Conservation (phyloP, 2,888 invertebrate species). For the Nephrotoma flavescens region DNA sequence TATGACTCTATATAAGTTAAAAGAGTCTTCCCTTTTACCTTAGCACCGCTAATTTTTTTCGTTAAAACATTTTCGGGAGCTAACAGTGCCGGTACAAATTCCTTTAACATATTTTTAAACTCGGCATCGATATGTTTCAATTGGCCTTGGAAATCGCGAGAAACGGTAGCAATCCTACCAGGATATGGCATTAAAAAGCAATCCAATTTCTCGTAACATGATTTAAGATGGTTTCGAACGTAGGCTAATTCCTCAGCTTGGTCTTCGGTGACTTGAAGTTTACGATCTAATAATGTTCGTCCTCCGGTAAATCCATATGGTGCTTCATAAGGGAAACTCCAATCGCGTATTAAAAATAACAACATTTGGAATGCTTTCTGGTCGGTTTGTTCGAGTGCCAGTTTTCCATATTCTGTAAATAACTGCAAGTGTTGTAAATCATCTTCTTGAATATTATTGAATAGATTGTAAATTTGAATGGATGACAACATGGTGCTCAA, state of each 20-base stretch:
- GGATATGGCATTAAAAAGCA: slow-evolving; percentile 9
- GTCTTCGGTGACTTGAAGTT: background rate
- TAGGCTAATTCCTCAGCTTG: slow-evolving; percentile 3
- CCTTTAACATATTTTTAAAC: slow-evolving; percentile 7
- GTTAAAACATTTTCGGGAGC: slow-evolving; percentile 1
- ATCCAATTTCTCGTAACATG: slow-evolving; percentile 4
- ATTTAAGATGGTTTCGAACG: slow-evolving; percentile 4
- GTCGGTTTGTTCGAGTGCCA: background rate
- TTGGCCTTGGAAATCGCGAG: background rate
- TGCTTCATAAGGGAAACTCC: slow-evolving; percentile 4
- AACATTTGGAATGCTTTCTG: slow-evolving; percentile 7
- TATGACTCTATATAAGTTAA: slow-evolving; percentile 4
- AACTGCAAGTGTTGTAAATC: slow-evolving; percentile 8
- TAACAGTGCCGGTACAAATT: slow-evolving; percentile 2
- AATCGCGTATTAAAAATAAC: slow-evolving; percentile 9
- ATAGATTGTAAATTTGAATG: slow-evolving; percentile 5
- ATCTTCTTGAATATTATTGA: slow-evolving; percentile 8
- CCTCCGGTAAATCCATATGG: slow-evolving; percentile 7
- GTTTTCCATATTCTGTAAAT: slow-evolving; percentile 7
- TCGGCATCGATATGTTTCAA: slow-evolving; percentile 6
- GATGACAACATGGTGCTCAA: slow-evolving; percentile 7
- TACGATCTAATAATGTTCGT: background rate
- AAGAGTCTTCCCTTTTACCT: slow-evolving; percentile 4
- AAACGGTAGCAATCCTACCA: slow-evolving; percentile 4
- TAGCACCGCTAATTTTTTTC: slow-evolving; percentile 6